Evolutionary conservation across 2,888 invertebrate genomes (phyloP), one percentile per base, ranked within the genome.

Genomic region (Epinotia brunnichana): DNA sequence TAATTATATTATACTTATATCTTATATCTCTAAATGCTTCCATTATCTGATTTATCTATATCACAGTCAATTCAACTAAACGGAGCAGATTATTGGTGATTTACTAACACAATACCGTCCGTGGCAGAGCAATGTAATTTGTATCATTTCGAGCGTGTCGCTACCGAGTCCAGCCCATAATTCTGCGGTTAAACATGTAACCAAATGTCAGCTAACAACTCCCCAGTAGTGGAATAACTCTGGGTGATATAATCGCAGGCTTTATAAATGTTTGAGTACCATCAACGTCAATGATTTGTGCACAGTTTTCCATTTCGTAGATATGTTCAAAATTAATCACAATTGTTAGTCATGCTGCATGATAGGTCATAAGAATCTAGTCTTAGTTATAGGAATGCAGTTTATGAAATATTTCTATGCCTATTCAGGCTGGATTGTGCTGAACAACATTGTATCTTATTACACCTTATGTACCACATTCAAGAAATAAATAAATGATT

Each of bases 161-260:
- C 61, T 61, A 60, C 35, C 51, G 60, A 21, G 41, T 17, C 21
- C 53, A 24, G 41, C 29, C 54, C 29, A 62, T 56, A 44, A 62
- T 62, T 62, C 29, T 69, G 69, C 62, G 61, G 69, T 69, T 62
- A 44, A 69, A 44, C 21, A 60, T 61, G 69, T 53, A 29, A 61
- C 61, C 62, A 56, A 62, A 62, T 56, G 69, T 48, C 41, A 35
- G 48, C 59, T 21, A 64, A 21, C 39, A 2, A 17, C n/a, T 17
- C 10, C 7, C n/a, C 41, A n/a, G 51, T 69, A 62, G 24, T 44
- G 29, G 35, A 44, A 56, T 54, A 60, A 51, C 9, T 53, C 39
- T 35, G 4, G 53, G 13, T 29, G 35, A 35, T 35, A 35, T 21
- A 51, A 21, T 39, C 15, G 9, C n/a, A 13, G 51, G 39, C 41